Evolutionary conservation across 2,797 vertebrate genomes (phyloP).

Genomic region (Stomatorhinus walkeri): DNA sequence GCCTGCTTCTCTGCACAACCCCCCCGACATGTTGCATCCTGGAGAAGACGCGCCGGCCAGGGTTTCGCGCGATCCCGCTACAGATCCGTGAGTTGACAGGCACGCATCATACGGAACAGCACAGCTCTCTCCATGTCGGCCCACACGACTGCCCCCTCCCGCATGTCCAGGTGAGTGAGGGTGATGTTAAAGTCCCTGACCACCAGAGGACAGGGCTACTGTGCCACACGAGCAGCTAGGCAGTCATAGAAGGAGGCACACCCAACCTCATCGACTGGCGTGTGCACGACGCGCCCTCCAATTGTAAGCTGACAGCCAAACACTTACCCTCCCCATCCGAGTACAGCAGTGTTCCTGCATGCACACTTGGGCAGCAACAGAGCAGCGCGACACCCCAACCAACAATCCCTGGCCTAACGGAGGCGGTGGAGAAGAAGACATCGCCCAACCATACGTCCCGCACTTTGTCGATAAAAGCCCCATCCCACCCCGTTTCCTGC

Average conservation of each 20-base stretch:
- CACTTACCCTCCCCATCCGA: no score
- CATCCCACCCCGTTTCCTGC: not conserved
- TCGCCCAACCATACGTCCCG: not conserved
- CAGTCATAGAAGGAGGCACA: no score
- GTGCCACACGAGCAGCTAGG: not conserved
- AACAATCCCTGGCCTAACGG: no score
- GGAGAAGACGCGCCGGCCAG: rapidly evolving
- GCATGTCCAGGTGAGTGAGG: not conserved
- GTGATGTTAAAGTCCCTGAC: not conserved
- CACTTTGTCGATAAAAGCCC: not conserved
- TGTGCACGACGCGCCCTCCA: no score
- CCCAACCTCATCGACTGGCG: rapidly evolving
- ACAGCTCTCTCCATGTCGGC: not conserved
- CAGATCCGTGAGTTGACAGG: not conserved
- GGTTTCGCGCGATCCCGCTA: not conserved
- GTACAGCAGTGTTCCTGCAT: no score
- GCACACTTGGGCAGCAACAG: not conserved
- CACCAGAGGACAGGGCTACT: not conserved
- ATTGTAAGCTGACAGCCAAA: no score
- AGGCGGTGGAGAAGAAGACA: not conserved
- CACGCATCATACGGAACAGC: not conserved
- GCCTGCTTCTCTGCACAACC: not conserved
- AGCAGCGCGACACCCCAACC: not conserved
- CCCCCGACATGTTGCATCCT: not conserved
- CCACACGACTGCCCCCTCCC: not conserved